Conservation (phyloP, 2,888 invertebrate genomes). For the Drosophila nigricruria region DNA sequence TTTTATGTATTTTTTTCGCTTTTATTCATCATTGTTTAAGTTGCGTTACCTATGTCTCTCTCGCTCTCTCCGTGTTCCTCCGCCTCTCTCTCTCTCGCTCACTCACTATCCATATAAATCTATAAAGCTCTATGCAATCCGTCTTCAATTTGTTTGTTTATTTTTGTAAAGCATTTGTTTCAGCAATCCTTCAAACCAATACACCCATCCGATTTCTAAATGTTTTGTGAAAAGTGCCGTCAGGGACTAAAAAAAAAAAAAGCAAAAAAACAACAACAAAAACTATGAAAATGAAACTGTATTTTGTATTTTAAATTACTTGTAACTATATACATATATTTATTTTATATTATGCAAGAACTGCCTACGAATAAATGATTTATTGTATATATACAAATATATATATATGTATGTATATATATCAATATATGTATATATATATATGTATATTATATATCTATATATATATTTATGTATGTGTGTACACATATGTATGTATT, state of each 20-base stretch:
- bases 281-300: conserved; percentile 77
- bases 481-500: conserved; percentile 33
- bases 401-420: conserved; percentile 71
- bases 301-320: conserved; percentile 81
- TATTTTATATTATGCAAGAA: conserved; percentile 82
- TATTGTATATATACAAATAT: conserved; percentile 72
- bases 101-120: conserved; percentile 1
- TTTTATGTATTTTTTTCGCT: conserved; percentile 45
- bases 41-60: conserved; percentile 14
- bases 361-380: conserved; percentile 81
- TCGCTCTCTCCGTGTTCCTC: neutral
- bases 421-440: conserved; percentile 68
- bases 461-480: conserved; percentile 36
- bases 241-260: conserved; percentile 46
- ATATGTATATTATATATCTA: conserved; percentile 69
- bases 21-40: conserved; percentile 40
- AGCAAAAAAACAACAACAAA: conserved; percentile 27
- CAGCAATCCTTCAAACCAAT: conserved; percentile 11
- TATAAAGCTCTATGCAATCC: conserved; percentile 19
- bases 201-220: conserved; percentile 38
- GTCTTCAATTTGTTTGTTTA: conserved; percentile 32
- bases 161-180: conserved; percentile 36
- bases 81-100: too few species aligned
- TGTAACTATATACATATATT: conserved; percentile 81
- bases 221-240: conserved; percentile 69